A percentile compares a stretch with the other conserved stretches of the same genome.
phyloP scores from a whole-genome alignment of 2,797 vertebrate genomes.

The Pseudomugil tenellus region DNA sequence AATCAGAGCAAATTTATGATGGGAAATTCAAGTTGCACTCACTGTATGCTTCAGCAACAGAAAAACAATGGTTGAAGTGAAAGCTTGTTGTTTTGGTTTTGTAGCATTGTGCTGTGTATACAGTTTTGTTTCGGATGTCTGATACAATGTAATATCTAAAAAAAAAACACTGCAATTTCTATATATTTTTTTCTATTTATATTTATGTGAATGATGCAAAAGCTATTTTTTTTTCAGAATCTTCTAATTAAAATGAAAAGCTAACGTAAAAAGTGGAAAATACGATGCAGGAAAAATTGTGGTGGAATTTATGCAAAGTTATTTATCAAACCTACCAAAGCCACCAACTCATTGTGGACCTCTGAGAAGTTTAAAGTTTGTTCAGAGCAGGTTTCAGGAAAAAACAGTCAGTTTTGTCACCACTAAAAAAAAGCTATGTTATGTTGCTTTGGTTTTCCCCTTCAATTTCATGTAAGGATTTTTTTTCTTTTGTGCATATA shows the following conservation, averaged over 20 bases:
- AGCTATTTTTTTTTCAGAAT: too few relatives aligned
- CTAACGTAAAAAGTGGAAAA: too few relatives aligned
- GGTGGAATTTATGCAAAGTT: too few relatives aligned
- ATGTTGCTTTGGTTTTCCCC: not conserved
- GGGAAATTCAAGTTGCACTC: slow-evolving; percentile 3
- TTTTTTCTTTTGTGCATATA: not conserved
- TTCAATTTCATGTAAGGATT: too few relatives aligned
- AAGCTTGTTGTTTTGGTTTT: not conserved
- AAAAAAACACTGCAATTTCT: too few relatives aligned
- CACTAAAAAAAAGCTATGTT: not conserved
- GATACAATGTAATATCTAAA: too few relatives aligned
- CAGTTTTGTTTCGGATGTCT: not conserved
- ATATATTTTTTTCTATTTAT: too few relatives aligned
- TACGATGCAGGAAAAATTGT: too few relatives aligned
- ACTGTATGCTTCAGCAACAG: slow-evolving; percentile 1
- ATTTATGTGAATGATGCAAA: too few relatives aligned
- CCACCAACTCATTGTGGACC: too few relatives aligned
- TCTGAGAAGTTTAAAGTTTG: not conserved
- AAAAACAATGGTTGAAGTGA: not conserved
- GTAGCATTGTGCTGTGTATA: not conserved
- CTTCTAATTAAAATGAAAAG: too few relatives aligned
- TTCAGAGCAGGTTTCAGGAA: not conserved
- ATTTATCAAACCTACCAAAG: too few relatives aligned
- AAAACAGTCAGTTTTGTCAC: not conserved
- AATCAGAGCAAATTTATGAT: slow-evolving; percentile 11